phyloP scores from a whole-genome alignment of 2,113 vertebrate genomes.

The Ascaphus truei region DNA sequence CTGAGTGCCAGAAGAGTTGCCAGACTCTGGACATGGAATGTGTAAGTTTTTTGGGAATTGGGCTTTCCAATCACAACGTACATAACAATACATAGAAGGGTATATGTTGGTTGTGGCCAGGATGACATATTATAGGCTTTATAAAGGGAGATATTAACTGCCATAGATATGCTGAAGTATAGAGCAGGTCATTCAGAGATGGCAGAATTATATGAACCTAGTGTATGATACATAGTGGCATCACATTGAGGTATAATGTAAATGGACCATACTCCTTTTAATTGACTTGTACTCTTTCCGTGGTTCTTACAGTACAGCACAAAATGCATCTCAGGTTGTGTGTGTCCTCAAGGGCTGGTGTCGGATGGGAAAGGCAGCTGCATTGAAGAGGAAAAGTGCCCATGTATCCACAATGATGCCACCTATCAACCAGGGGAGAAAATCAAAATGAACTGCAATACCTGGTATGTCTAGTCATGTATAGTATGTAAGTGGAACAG shows the following conservation, averaged over 20 bases:
- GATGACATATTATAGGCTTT: too few species aligned
- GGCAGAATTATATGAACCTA: neutral
- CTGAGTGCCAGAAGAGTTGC: slow-evolving; percentile 87
- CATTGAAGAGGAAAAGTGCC: slow-evolving; percentile 67
- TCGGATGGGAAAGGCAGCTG: slow-evolving; percentile 72
- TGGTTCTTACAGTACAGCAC: slow-evolving; percentile 67
- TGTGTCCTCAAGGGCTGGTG: slow-evolving; percentile 78
- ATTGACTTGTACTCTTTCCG: neutral
- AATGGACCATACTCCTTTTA: neutral
- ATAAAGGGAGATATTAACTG: too few species aligned
- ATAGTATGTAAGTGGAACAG: too few species aligned
- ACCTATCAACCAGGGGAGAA: slow-evolving; percentile 71
- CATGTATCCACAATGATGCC: slow-evolving; percentile 81
- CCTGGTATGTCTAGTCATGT: slow-evolving; percentile 66
- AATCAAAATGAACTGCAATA: slow-evolving; percentile 82
- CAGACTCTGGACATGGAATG: slow-evolving; percentile 82
- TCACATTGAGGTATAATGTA: neutral
- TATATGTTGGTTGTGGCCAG: too few species aligned
- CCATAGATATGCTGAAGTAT: neutral
- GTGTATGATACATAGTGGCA: neutral
- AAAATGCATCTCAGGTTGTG: slow-evolving; percentile 79
- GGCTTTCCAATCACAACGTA: too few species aligned
- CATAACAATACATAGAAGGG: too few species aligned
- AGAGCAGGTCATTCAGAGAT: neutral
- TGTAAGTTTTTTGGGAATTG: slow-evolving; percentile 79